Conservation (phyloP, 2,797 vertebrate species). For the Pantherophis alleghaniensis region DNA sequence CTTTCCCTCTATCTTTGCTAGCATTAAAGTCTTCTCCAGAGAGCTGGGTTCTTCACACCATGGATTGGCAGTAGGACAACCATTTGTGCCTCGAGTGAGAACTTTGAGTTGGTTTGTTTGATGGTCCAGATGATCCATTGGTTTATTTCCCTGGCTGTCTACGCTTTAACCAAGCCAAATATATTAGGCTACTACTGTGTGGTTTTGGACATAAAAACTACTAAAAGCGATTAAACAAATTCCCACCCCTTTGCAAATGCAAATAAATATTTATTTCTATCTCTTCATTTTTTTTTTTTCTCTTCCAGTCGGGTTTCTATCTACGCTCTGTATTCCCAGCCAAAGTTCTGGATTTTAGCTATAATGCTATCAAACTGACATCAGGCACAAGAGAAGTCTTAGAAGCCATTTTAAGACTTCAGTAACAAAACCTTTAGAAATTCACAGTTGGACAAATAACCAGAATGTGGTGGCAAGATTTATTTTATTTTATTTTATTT, state of each 20-base stretch:
- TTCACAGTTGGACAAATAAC: constrained; percentile 34
- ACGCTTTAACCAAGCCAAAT: not conserved
- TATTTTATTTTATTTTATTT: not conserved
- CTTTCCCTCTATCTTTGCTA: not conserved
- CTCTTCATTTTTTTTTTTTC: not conserved
- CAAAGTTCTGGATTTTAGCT: not conserved
- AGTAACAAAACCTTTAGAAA: constrained; percentile 20
- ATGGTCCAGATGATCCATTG: not conserved
- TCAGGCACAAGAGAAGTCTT: constrained; percentile 23
- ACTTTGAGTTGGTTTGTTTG: not conserved
- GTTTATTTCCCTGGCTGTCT: not conserved
- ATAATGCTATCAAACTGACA: constrained; percentile 13
- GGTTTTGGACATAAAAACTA: constrained; percentile 11
- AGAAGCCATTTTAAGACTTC: constrained; percentile 31
- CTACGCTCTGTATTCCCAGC: not conserved
- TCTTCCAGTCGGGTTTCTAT: not conserved
- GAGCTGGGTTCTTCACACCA: not conserved
- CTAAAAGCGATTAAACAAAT: constrained; percentile 6
- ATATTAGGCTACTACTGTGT: not conserved
- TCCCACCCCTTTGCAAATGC: not conserved
- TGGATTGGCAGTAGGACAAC: not conserved
- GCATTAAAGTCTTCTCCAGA: not conserved
- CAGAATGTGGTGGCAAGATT: constrained; percentile 2
- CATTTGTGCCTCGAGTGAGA: not conserved
- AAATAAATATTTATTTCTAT: not conserved